Base-by-base conservation (phyloP, 2,113 vertebrate species). In the Rousettus leschenaultii region DNA sequence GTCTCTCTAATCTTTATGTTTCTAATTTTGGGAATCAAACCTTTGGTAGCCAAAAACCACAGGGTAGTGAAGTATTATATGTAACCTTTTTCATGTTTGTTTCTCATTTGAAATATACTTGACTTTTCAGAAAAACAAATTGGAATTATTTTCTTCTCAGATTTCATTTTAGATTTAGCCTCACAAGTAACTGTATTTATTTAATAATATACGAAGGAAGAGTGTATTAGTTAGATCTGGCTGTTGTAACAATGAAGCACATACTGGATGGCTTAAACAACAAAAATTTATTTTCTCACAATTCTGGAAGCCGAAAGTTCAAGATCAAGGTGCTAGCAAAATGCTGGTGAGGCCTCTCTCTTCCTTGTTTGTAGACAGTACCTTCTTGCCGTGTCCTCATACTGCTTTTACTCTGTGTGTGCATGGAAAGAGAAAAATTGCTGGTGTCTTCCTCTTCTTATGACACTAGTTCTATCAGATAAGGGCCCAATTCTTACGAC, bases 1-100 rank as follows among this genome's bases (percentile, higher is more conserved):
- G 26, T 92, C n/a, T 80, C 30, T 86, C 68, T 77, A 87, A 77
- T 92, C 43, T 95, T 90, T 96, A 51, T 87, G 73, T 59, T 96
- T 96, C 84, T 66, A 73, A 93, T 92, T 95, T 94, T 61, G 35
- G 15, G 82, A 93, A 93, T 90, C 33, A 92, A 94, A 13, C 0
- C 28, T 91, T 91, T 43, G 63, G 78, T 89, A 71, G 43, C n/a
- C 28, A 8, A 40, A 96, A 84, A 87, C 13, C 48, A 89, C 7
- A 88, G n/a, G 43, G 30, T 65, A 63, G 75, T 80, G 30, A 90
- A 80, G 22, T 73, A 70, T 86, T 33, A 33, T 38, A 75, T 92
- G 55, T 30, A 89, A 59, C 6, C 40, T 92, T 78, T 95, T 95
- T 43, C 16, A 59, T 63, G 78, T 45, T 95, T n/a, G 19, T 65